Conservation (phyloP, 2,888 invertebrate genomes). For the Phyllotreta striolata region DNA sequence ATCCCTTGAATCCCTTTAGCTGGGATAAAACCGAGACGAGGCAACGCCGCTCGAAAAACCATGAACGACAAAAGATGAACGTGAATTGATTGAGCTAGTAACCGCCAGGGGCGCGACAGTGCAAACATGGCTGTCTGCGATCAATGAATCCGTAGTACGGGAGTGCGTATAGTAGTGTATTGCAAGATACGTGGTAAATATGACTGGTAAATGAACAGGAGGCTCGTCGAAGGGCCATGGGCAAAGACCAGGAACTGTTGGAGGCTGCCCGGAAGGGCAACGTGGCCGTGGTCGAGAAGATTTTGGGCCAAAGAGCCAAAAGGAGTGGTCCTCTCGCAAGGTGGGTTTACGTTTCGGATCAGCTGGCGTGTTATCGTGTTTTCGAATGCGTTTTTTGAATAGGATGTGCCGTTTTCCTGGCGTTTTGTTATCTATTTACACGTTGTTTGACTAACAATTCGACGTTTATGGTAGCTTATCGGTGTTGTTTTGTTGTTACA, state of each 20-base stretch:
- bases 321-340: conserved; percentile 94
- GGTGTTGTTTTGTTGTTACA: too few species aligned
- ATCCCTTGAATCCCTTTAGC: not conserved
- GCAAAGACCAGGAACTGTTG: conserved; percentile 95
- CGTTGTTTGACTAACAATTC: not conserved
- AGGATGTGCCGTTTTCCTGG: not conserved
- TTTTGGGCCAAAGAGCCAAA: conserved; percentile 86
- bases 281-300: conserved; percentile 87
- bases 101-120: conserved; percentile 60
- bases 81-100: conserved; percentile 45
- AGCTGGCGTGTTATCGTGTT: conserved; percentile 49
- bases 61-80: conserved; percentile 12
- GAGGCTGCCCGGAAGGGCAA: conserved; percentile 96
- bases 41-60: conserved; percentile 10
- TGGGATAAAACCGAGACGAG: not conserved
- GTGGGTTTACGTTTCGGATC: conserved; percentile 68
- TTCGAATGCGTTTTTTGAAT: conserved; percentile 28
- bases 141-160: conserved; percentile 77
- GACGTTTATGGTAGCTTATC: not conserved
- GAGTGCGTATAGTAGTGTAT: conserved; percentile 63
- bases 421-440: not conserved
- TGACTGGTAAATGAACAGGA: conserved; percentile 55
- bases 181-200: conserved; percentile 49
- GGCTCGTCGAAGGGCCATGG: conserved; percentile 69
- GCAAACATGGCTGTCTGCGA: conserved; percentile 76